Percentiles rank a stretch among this genome's conserved stretches.
These are phyloP conservation scores for Phoeniculus purpureus DNA, from an alignment of 2,797 vertebrate genomes.

Conservation along the genomic window DNA sequence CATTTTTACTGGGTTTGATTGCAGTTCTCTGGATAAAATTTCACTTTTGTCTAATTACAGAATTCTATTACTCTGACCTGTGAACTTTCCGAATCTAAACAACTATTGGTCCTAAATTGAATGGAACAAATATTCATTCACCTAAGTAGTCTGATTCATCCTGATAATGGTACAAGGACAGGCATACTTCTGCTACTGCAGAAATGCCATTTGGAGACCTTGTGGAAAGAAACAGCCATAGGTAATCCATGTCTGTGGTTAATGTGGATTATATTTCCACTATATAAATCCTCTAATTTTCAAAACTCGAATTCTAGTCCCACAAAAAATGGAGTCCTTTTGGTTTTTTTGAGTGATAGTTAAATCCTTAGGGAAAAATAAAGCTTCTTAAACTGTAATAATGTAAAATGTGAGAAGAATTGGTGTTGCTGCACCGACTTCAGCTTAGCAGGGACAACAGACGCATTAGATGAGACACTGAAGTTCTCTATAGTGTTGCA, in stretches of 20 bases:
- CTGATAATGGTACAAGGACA: background rate
- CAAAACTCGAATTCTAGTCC: background rate
- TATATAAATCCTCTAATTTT: background rate
- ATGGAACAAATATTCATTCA: background rate
- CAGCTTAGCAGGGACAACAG: background rate
- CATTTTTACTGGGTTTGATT: background rate
- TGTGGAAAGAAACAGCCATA: background rate
- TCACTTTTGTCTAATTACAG: background rate
- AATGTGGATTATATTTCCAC: background rate
- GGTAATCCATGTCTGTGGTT: background rate
- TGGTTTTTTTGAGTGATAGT: background rate
- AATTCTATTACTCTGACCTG: background rate
- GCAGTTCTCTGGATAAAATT: background rate
- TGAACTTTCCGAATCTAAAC: background rate
- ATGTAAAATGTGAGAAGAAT: background rate
- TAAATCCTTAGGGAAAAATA: background rate
- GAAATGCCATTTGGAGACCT: background rate
- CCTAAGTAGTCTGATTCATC: background rate
- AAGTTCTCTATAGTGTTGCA: background rate
- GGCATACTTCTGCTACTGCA: background rate
- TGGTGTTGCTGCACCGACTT: background rate
- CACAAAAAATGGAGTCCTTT: background rate
- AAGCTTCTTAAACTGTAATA: background rate
- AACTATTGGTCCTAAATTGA: background rate
- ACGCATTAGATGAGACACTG: background rate